Percentiles rank a stretch among this genome's conserved stretches.
These are phyloP conservation scores for Diorhabda carinulata DNA, from an alignment of 1,140 invertebrate species.

Conservation along the genomic window DNA sequence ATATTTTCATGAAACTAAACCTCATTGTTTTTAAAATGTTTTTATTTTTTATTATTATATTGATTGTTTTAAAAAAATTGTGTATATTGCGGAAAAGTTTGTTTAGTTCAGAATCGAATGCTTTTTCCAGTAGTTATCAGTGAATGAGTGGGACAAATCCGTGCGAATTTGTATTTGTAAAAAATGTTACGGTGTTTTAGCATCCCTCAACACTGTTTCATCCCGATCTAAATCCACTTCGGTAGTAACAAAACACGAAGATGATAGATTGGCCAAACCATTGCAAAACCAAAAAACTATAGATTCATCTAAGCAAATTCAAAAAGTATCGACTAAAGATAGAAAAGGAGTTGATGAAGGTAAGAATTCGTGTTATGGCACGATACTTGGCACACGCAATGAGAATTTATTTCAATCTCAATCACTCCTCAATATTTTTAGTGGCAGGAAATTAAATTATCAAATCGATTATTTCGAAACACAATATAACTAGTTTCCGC, in stretches of 20 bases:
- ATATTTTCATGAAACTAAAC: too few species aligned
- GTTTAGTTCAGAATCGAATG: neutral
- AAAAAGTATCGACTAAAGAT: slow-evolving; percentile 36
- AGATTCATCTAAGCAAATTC: slow-evolving; percentile 41
- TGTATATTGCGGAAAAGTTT: neutral
- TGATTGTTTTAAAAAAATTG: neutral
- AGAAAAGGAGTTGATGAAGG: slow-evolving; percentile 43
- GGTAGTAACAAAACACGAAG: slow-evolving; percentile 46
- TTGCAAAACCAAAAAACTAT: slow-evolving; percentile 40
- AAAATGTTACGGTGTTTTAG: slow-evolving; percentile 47
- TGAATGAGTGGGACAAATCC: slow-evolving; percentile 20
- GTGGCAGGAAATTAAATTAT: too few species aligned
- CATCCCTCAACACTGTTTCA: slow-evolving; percentile 48
- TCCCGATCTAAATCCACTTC: slow-evolving; percentile 49
- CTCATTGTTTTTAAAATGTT: neutral
- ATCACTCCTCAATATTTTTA: too few species aligned
- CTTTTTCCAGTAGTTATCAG: neutral
- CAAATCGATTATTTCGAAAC: too few species aligned
- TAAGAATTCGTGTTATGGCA: slow-evolving; percentile 37
- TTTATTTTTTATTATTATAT: neutral
- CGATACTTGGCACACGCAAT: slow-evolving; percentile 46
- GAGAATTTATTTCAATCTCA: neutral
- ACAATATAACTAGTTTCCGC: too few species aligned
- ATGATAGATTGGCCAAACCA: slow-evolving; percentile 45
- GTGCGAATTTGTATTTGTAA: slow-evolving; percentile 34